Percentiles rank a stretch among this genome's conserved stretches.
phyloP scores from a whole-genome alignment of 2,888 invertebrate species.

The Torymus tubicola region DNA sequence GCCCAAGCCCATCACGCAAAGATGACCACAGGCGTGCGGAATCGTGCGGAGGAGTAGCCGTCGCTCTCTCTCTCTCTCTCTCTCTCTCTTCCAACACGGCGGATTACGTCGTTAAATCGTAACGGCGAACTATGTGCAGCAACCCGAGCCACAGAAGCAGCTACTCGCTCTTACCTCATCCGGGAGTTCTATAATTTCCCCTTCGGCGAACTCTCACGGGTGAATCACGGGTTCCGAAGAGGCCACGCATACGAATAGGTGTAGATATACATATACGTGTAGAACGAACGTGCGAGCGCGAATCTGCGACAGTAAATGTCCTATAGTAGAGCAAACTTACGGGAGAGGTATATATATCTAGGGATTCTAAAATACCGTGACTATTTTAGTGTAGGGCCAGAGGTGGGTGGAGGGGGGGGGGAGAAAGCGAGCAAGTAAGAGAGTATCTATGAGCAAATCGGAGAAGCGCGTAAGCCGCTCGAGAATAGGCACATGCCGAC shows the following conservation, averaged over 20 bases:
- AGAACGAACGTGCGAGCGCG: not conserved
- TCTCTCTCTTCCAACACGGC: not conserved
- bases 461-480: not conserved
- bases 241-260: too few species aligned
- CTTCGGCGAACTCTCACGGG: constrained; percentile 24
- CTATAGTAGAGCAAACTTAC: constrained; percentile 7
- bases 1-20: not conserved
- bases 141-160: not conserved
- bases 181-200: constrained; percentile 43
- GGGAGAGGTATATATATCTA: constrained; percentile 7
- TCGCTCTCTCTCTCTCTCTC: not conserved
- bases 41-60: too few species aligned
- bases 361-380: constrained; percentile 41
- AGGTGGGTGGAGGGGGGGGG: not conserved
- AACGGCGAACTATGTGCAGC: not conserved
- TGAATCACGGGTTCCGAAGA: constrained; percentile 23
- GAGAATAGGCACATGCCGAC: constrained; percentile 2
- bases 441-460: constrained; percentile 9
- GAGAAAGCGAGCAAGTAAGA: not conserved
- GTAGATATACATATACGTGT: too few species aligned
- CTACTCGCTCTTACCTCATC: not conserved
- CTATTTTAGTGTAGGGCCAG: constrained; percentile 24
- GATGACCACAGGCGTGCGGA: not conserved
- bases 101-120: too few species aligned
- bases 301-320: constrained; percentile 17